These are phyloP conservation scores for Apamea monoglypha DNA, from an alignment of 2,888 invertebrate genomes.

Conservation along the genomic window DNA sequence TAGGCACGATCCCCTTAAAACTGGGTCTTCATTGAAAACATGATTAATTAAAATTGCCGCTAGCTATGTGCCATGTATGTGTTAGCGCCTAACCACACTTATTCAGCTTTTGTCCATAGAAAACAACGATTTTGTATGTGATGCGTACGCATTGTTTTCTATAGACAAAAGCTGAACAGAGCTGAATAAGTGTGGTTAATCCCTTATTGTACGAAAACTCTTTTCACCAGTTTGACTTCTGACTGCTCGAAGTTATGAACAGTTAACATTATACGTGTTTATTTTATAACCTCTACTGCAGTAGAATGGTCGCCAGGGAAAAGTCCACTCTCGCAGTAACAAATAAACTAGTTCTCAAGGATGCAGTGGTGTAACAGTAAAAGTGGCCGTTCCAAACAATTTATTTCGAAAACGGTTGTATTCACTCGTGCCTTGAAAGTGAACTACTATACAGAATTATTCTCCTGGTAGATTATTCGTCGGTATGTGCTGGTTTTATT, in stretches of 20 bases:
- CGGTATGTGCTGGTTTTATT: conserved; percentile 4
- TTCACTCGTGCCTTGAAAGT: conserved; percentile 19
- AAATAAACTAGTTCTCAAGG: conserved; percentile 53
- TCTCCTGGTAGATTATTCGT: neutral
- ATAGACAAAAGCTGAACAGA: too few relatives aligned
- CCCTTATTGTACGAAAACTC: neutral
- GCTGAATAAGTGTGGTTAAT: too few relatives aligned
- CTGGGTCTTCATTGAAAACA: neutral
- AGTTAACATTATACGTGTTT: conserved; percentile 30
- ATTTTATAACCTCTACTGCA: conserved; percentile 34
- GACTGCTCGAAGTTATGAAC: conserved; percentile 13
- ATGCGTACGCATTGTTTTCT: too few relatives aligned
- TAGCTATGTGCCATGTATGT: neutral
- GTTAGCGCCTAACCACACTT: too few relatives aligned
- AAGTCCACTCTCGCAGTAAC: conserved; percentile 34
- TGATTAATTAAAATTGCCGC: neutral
- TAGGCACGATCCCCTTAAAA: neutral
- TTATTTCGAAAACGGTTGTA: conserved; percentile 35
- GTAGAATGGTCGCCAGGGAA: conserved; percentile 35
- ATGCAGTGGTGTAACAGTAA: conserved; percentile 36
- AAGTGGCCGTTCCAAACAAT: conserved; percentile 38
- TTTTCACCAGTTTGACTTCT: neutral
- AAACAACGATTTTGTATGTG: too few relatives aligned
- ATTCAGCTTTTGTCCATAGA: too few relatives aligned
- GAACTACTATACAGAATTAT: neutral